Conservation (phyloP, 2,888 invertebrate species). For the Caenorhabditis zanzibari region DNA sequence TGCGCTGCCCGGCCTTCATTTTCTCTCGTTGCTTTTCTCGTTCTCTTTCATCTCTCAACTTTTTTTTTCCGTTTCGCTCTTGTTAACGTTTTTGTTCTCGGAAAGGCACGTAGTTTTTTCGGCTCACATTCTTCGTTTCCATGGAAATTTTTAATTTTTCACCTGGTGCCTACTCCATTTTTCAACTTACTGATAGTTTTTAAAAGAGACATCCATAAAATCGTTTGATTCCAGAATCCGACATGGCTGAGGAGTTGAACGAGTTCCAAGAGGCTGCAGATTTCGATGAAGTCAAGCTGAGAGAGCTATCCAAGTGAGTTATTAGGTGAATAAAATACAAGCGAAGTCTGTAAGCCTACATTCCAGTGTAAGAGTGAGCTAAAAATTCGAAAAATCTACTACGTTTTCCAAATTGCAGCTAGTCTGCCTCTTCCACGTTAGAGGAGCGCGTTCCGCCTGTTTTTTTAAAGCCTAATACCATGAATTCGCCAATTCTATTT, state of each 20-base stretch:
- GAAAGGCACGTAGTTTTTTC: no score
- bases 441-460: no score
- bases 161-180: not conserved
- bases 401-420: no score
- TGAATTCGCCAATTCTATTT: no score
- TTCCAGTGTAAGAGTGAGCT: no score
- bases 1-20: constrained; percentile 19
- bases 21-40: constrained; percentile 16
- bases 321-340: not conserved
- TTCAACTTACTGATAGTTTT: not conserved
- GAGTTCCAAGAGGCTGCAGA: constrained; percentile 33
- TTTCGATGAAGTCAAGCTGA: constrained; percentile 25
- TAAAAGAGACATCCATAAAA: constrained; percentile 21
- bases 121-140: not conserved
- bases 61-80: not conserved
- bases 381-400: no score
- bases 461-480: no score
- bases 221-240: constrained; percentile 22
- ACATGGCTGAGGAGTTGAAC: constrained; percentile 50
- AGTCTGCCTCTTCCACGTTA: no score
- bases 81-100: not conserved
- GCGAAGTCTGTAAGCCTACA: no score
- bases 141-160: no score
- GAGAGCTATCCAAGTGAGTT: constrained; percentile 35
- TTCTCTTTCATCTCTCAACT: not conserved